Percentiles rank a stretch among this genome's conserved stretches.
Evolutionary conservation across 2,113 vertebrate genomes (phyloP).

Genomic region (Ploceus nigricollis): DNA sequence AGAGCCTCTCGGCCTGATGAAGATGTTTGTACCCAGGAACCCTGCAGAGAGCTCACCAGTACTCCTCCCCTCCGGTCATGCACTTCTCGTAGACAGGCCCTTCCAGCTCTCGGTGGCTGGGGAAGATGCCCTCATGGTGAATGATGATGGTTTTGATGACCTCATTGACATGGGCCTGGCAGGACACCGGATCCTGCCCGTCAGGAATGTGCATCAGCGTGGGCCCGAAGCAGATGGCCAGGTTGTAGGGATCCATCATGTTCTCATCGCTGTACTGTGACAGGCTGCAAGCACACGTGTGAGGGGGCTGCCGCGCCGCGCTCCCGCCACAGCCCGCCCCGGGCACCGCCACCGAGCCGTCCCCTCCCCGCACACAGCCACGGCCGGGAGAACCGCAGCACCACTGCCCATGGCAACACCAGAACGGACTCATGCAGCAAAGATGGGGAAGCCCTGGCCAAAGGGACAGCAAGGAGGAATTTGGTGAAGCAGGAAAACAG

Average conservation of each 20-base stretch:
- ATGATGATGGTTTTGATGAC: conserved; percentile 97
- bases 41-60: conserved; percentile 83
- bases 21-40: not conserved
- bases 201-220: conserved; percentile 98
- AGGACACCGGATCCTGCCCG: conserved; percentile 93
- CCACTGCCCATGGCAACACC: not conserved
- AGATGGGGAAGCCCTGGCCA: not conserved
- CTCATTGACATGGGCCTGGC: conserved; percentile 97
- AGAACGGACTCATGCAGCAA: not conserved
- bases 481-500: not conserved
- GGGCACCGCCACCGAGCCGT: fast-evolving
- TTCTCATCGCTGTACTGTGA: conserved; percentile 99
- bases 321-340: fast-evolving
- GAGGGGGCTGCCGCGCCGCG: not conserved
- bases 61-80: conserved; percentile 97
- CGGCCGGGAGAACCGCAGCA: not conserved
- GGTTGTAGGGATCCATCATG: conserved; percentile 99
- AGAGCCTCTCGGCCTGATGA: not conserved
- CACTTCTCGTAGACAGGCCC: conserved; percentile 98
- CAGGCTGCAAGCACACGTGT: conserved; percentile 73
- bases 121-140: conserved; percentile 94
- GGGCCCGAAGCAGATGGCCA: conserved; percentile 98
- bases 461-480: not conserved
- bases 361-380: not conserved
- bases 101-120: conserved; percentile 86